Base-by-base conservation (phyloP, 2,797 vertebrate species). In the Melanotaenia parkinsoni region DNA sequence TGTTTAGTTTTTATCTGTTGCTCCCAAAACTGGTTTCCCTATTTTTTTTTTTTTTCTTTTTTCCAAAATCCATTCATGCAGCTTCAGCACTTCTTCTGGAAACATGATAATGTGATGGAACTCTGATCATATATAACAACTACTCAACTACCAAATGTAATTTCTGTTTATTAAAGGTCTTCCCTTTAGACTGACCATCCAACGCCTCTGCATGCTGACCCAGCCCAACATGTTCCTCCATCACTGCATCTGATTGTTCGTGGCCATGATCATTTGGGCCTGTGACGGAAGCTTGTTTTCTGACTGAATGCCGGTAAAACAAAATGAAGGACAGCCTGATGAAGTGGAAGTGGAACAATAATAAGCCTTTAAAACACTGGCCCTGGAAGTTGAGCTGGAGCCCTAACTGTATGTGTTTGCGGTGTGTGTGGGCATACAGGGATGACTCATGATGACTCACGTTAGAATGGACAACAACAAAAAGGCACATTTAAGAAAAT, bases 371-470 rank as follows among this genome's bases (percentile, higher is more conserved):
- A 64, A 76, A 85, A 77, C 69, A 73, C 76, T 65, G 59, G 64
- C 70, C 51, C 13, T 67, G 76, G 63, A 80, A 65, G 54, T 58
- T 62, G 64, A 63, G 38, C 59, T 64, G 53, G 66, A 65, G 14
- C 50, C 65, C 18, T 4, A 30, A 20, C 50, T 76, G 61, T n/a
- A 22, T 56, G 35, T 57, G 30, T 18, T 35, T 60, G 24, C 24
- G 24, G 47, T 72, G 14, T 79, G 75, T 70, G 82, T 85, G 81
- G 85, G 81, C 69, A 81, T 40, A 47, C 18, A 35, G 56, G 66
- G 68, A 77, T 86, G 81, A 83, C 74, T 88, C 76, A 77, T 43
- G 68, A 69, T 84, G 85, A 88, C 51, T 91, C 82, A 82, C 70
- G 63, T 82, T 63, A 76, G 62, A 74, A 80, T 63, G 80, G 53